These are phyloP conservation scores for Drosophila sordidula DNA, from an alignment of 2,888 invertebrate species.

Conservation along the genomic window DNA sequence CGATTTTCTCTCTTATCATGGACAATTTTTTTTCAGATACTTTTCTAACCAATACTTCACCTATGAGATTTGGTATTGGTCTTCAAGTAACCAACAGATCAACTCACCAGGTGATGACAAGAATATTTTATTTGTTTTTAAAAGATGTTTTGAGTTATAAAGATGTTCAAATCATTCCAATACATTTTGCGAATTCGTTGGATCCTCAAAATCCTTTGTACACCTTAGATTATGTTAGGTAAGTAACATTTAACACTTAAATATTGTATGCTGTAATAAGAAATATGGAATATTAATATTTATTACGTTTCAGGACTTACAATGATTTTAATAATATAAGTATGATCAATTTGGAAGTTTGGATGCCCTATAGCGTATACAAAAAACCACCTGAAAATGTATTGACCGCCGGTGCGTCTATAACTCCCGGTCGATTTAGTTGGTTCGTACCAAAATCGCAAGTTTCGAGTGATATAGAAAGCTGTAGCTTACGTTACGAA, in stretches of 20 bases:
- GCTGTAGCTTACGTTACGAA: slow-evolving; percentile 60
- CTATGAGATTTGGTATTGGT: slow-evolving; percentile 56
- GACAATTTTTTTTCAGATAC: slow-evolving; percentile 16
- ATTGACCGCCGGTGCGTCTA: slow-evolving; percentile 86
- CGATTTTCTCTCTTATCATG: no score
- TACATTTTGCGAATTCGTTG: slow-evolving; percentile 35
- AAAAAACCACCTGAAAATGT: slow-evolving; percentile 77
- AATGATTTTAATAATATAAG: slow-evolving; percentile 32
- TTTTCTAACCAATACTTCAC: slow-evolving; percentile 4
- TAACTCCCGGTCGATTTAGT: slow-evolving; percentile 87
- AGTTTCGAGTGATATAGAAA: slow-evolving; percentile 36
- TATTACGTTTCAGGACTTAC: slow-evolving; percentile 36
- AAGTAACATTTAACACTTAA: not conserved
- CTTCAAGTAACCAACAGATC: slow-evolving; percentile 87
- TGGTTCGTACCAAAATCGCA: slow-evolving; percentile 88
- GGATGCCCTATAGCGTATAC: slow-evolving; percentile 85
- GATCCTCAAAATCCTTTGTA: slow-evolving; percentile 35
- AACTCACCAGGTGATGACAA: slow-evolving; percentile 87
- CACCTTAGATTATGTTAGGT: slow-evolving; percentile 67
- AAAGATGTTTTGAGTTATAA: slow-evolving; percentile 86
- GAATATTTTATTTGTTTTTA: slow-evolving; percentile 87
- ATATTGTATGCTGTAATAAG: no score
- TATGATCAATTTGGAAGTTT: slow-evolving; percentile 89
- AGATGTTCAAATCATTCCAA: slow-evolving; percentile 84
- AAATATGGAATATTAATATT: not conserved